Evolutionary conservation across 53 echinoderm and acorn worm species (phyloP), one percentile per base, ranked within the genome.

Genomic region (Echinometra lucunter): DNA sequence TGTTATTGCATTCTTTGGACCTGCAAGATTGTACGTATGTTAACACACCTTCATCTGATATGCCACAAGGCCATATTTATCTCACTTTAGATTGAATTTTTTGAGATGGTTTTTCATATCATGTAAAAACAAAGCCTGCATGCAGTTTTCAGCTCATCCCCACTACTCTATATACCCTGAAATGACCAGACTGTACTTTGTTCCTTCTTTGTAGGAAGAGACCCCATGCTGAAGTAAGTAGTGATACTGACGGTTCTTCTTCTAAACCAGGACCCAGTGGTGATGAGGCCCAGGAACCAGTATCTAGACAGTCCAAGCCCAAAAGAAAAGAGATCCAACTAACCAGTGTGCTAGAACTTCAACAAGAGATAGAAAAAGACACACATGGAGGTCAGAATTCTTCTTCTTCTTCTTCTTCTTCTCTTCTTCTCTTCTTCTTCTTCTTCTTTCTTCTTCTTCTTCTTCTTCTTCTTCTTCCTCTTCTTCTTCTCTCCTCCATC

Each of bases 331-430:
- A 96, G 90, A 96, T 99, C 53, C 96, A 95, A 63, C 95, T 99
- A 1, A 98, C 99, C 45, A 99, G 99, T 91, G 66, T 99, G 12
- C 78, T 99, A 37, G 94, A 92, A 4, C 47, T 98, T 8, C 98
- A 98, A 89, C 95, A 98, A 66, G 94, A 93, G 27, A 95, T 98
- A 9, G 99, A 99, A 74, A 93, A 92, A n/a, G 60, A 90, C 21
- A 96, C 95, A 89, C 97, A 99, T 90, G 88, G 98, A 95, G 99
- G 98, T 97, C 82, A 74, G 66, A 83, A 47, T n/a, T n/a, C n/a
- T n/a, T n/a, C n/a, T n/a, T 82, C 19, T 35, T 9, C 0, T 9
- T 11, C 9, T 72, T 72, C 3, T 63, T 63, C 21, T 19, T 9
- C 16, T n/a, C n/a, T 63, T 63, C 0, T 0, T 23, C 10, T 21